Evolutionary conservation across 2,797 vertebrate species (phyloP), one percentile per base, ranked within the genome.

Genomic region (Lutjanus campechanus): DNA sequence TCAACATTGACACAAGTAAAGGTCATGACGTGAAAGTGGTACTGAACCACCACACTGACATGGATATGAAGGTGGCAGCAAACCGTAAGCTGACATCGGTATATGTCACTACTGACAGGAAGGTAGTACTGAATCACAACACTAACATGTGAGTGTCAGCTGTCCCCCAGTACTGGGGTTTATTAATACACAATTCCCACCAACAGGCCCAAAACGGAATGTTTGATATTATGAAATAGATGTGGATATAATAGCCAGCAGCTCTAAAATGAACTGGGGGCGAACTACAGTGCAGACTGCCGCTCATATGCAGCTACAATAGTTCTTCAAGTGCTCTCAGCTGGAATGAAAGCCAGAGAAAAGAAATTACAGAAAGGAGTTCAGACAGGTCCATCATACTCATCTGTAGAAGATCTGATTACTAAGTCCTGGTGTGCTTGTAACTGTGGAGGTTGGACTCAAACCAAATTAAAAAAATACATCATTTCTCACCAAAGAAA

Each of bases 221-320:
- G 56, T 19, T 56, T 56, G 20, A 59, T 70, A 1, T 59, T 10
- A 51, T 16, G 5, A 44, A 44, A 62, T n/a, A 61, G 22, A 62
- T 41, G 16, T 29, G 11, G 22, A 29, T 47, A 41, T 63, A 58
- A 62, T 13, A 61, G 22, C 19, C 13, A 17, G 50, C 54, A 53
- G 50, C 25, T 36, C 17, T 19, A 40, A 17, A 43, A 41, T 47
- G 16, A 49, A 13, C 43, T 50, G 49, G 20, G 19, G 40, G 36
- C 0, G 2, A 62, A n/a, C 47, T 60, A 5, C 64, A 29, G 22
- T 41, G 54, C n/a, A 41, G 11, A 16, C 47, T 16, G 58, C 43
- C n/a, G 46, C 55, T 67, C 47, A 41, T 60, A 19, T 56, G 67
- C 46, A 53, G 49, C 74, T 50, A n/a, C 59, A 70, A 29, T 16